Conservation (phyloP, 1,140 invertebrate species). For the Drosophila sp. region DNA sequence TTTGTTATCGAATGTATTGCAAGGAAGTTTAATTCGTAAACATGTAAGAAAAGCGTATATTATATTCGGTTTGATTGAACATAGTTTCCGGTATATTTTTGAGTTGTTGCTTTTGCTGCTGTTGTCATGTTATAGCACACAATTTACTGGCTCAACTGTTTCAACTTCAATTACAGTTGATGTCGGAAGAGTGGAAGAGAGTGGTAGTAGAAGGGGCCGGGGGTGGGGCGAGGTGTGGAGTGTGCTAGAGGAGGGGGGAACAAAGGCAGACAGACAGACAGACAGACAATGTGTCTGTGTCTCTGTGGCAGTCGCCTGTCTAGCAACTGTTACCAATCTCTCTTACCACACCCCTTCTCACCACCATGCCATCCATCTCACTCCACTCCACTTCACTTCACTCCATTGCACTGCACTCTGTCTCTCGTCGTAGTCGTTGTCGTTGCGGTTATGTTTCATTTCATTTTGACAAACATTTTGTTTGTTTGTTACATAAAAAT, state of each 20-base stretch:
- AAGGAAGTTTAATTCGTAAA: too few relatives aligned
- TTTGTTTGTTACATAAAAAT: slow-evolving; percentile 33
- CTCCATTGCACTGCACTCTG: background rate
- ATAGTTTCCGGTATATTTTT: slow-evolving; percentile 21
- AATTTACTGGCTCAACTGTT: slow-evolving; percentile 60
- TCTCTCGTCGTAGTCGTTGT: background rate
- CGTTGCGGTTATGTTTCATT: slow-evolving; percentile 50
- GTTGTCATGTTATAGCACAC: slow-evolving; percentile 47
- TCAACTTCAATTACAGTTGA: slow-evolving; percentile 58
- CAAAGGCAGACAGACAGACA: background rate
- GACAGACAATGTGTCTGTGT: slow-evolving; percentile 7
- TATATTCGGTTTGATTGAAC: slow-evolving; percentile 13
- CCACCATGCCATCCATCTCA: background rate
- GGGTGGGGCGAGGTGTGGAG: background rate
- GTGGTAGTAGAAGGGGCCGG: background rate
- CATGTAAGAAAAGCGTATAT: background rate
- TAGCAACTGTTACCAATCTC: slow-evolving; percentile 8
- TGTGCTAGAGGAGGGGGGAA: too few relatives aligned
- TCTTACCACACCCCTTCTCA: background rate
- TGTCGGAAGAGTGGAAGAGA: slow-evolving; percentile 23
- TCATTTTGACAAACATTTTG: slow-evolving; percentile 50
- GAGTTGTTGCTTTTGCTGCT: slow-evolving; percentile 24
- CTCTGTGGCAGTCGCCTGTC: slow-evolving; percentile 17
- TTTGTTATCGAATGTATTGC: too few relatives aligned
- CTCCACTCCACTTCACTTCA: background rate